Evolutionary conservation across 2,113 vertebrate genomes (phyloP), one percentile per base, ranked within the genome.

Genomic region (Oxyura jamaicensis): DNA sequence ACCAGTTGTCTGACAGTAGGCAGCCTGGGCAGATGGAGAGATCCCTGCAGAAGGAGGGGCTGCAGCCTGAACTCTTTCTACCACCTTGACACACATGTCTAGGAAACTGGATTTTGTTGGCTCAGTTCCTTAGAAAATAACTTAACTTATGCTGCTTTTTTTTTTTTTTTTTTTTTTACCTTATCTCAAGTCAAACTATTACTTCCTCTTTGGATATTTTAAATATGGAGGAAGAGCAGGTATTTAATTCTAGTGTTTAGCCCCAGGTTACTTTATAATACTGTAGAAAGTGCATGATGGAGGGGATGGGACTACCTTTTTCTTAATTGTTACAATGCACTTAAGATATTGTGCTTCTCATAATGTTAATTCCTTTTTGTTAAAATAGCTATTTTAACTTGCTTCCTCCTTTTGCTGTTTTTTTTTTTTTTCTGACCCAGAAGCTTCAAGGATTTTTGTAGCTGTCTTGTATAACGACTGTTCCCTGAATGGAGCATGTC

Each of bases 171-270:
- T 52, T 75, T 93, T 92, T 69, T 91, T 31, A 56, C 46, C 29
- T 10, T 41, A 2, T 86, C 68, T 94, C 20, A 72, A 81, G 68
- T 93, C 35, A 75, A 73, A 35, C 35, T 65, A 17, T 72, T 59
- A 42, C 13, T 95, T 96, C 33, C 68, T 81, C 79, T 83, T 71
- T 56, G 22, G n/a, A 10, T 81, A 55, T 91, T 96, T 71, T 52
- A 48, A 79, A 22, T 79, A 21, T 58, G 29, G 28, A 86, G 41
- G 55, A 95, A 50, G 31, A 71, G 8, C 26, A 73, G 82, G 7
- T 74, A 18, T 79, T 91, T 48, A 48, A 60, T 35, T 55, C 35
- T 36, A 41, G 41, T 83, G 11, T 86, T 86, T 73, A 80, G 11
- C 19, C 25, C 7, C 39, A 74, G 11, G 35, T 58, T 76, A 28